Conservation (phyloP, 2,888 invertebrate genomes). For the Heliconius ismenius region DNA sequence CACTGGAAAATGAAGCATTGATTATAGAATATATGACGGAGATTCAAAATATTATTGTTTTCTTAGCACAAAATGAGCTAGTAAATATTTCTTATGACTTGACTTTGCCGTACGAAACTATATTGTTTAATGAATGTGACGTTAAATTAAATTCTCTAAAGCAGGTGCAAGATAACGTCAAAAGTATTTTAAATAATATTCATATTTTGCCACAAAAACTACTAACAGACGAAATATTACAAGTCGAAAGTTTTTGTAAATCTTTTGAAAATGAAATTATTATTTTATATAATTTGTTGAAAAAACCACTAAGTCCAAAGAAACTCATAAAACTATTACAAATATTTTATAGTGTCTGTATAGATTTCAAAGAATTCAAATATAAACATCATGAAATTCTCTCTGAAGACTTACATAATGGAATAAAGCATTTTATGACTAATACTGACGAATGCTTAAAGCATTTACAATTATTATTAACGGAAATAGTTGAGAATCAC, state of each 20-base stretch:
- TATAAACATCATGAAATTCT: conserved; percentile 48
- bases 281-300: conserved; percentile 59
- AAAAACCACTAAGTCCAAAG: conserved; percentile 62
- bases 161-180: conserved; percentile 60
- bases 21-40: conserved; percentile 65
- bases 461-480: conserved; percentile 55
- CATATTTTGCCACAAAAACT: conserved; percentile 58
- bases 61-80: conserved; percentile 63
- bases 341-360: conserved; percentile 60
- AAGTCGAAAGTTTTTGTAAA: conserved; percentile 64
- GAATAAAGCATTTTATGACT: conserved; percentile 43
- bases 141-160: conserved; percentile 59
- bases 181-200: conserved; percentile 59
- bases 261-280: conserved; percentile 65
- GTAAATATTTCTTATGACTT: conserved; percentile 62
- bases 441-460: conserved; percentile 59
- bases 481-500: conserved; percentile 60
- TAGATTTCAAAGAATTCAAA: conserved; percentile 59
- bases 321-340: conserved; percentile 67
- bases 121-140: conserved; percentile 45
- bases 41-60: conserved; percentile 53
- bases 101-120: conserved; percentile 34
- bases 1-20: conserved; percentile 59
- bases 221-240: conserved; percentile 57
- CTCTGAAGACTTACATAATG: conserved; percentile 54